These are phyloP conservation scores for Phallusia fumigata DNA, from an alignment of 23 tunicate genomes.

Conservation along the genomic window DNA sequence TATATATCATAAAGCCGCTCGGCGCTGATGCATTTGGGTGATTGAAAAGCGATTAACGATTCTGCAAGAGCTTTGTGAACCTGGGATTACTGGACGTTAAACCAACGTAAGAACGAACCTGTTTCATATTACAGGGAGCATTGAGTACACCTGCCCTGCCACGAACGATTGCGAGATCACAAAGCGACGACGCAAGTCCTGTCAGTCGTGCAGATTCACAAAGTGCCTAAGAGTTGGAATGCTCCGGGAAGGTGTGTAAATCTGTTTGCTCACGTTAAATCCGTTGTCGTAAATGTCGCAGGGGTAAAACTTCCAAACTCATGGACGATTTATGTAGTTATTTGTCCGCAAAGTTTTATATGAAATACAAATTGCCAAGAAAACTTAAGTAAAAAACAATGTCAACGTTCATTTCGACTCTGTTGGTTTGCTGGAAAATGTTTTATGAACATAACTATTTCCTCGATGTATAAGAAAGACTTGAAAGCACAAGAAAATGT, in stretches of 20 bases:
- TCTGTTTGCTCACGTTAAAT: background rate
- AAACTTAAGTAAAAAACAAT: too few relatives aligned
- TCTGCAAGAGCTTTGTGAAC: background rate
- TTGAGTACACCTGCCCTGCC: constrained; percentile 96
- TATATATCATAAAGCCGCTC: background rate
- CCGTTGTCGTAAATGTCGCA: too few relatives aligned
- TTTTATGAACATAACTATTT: too few relatives aligned
- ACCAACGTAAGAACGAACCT: background rate
- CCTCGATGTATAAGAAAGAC: too few relatives aligned
- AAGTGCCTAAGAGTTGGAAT: constrained; percentile 97
- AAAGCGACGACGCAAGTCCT: constrained; percentile 92
- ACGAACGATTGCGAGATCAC: constrained; percentile 94
- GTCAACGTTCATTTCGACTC: too few relatives aligned
- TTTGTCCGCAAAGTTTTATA: too few relatives aligned
- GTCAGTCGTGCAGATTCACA: constrained; percentile 94
- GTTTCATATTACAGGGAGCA: constrained; percentile 52
- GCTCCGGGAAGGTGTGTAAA: constrained; percentile 87
- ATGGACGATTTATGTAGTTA: too few relatives aligned
- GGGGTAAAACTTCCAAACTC: too few relatives aligned
- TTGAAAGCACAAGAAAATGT: too few relatives aligned
- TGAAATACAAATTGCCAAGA: too few relatives aligned
- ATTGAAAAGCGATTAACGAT: constrained; percentile 4
- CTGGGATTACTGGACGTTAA: background rate
- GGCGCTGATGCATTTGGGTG: background rate
- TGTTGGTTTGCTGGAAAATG: too few relatives aligned